Base-by-base conservation (phyloP, 2,113 vertebrate genomes). In the Alexandromys fortis region DNA sequence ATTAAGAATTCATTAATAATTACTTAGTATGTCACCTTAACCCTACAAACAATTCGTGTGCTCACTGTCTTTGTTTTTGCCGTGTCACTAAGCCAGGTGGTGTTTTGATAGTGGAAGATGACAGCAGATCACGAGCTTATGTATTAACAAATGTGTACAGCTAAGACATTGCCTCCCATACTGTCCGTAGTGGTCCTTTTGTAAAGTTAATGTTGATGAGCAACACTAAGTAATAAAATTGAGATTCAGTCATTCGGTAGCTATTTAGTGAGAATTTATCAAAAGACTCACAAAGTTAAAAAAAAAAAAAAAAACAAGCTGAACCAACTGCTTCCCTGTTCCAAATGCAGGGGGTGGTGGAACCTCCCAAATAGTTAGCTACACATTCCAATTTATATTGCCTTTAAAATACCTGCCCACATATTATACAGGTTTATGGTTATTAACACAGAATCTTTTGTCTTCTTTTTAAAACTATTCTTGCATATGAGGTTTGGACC, bases 1-100 rank as follows among this genome's bases (percentile, higher is more conserved):
- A 78, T 93, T 68, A 87, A 73, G 8, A 96, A 17, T 90, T 87
- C 47, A 9, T 92, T 94, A 92, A 95, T 89, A 58, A 19, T 58
- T 81, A 92, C 92, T 8, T 33, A 47, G 0, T 12, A 14, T 97
- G 42, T 24, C 55, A 68, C 30, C 33, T 91, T 86, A 77, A 93
- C 16, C 65, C 63, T 68, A 17, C 68, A 19, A 92, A 78, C 7
- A 73, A 21, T 38, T 82, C 16, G 8, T 81, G 33, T 22, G 42
- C 52, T 83, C 49, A 86, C 14, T 7, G 0, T 79, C 67, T 65
- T 88, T 95, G 10, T 86, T 93, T 72, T 55, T 5, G 45, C 55
- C 65, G 19, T 49, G 2, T 83, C 83, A 63, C 47, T 94, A 88
- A 90, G 77, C 10, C 3, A 63, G 7, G 7, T 65, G 63, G 35